Base-by-base conservation (phyloP, 2,797 vertebrate genomes). In the Dallia pectoralis region DNA sequence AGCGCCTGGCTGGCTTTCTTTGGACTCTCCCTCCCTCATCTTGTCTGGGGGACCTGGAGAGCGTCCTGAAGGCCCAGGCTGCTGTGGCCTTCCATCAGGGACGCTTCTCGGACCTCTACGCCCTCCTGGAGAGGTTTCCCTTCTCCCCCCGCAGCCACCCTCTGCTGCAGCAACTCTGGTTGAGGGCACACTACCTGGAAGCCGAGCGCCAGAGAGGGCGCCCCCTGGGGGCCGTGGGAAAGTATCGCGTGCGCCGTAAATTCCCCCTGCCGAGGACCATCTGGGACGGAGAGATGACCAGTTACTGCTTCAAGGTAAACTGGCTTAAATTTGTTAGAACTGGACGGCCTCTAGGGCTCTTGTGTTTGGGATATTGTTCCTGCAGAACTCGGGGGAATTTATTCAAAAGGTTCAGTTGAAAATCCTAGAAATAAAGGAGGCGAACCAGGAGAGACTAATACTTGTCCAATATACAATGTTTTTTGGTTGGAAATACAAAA, bases 271-370 rank as follows among this genome's bases (percentile, higher is more conserved):
- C 90, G 8, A 74, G 86, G 67, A 92, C 88, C 69, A 93, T 94
- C 84, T 93, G 92, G 91, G 91, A 93, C 4, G 91, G 91, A 83
- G 92, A 93, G 66, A 89, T 92, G 82, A 93, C 86, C 71, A 92
- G 89, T 82, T 92, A 91, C 81, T 93, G 91, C 79, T 91, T 92
- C 66, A 93, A 92, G 88, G 91, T 92, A 79, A 14, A 47, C 2
- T 22, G 22, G 25, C 22, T 59, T 25, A 4, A 59, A 56, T 19
- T 44, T 73, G 19, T 65, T 49, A 32, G 15, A 22, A 25, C 2
- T 51, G 25, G 12, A 67, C 18, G 33, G 61, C 4, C n/a, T 59
- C 48, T n/a, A 14, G 14, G 1, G 64, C 9, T 56, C 27, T 47
- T 51, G 22, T 47, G 44, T 11, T n/a, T 47, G 30, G n/a, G 25